These are phyloP conservation scores for Heliconius sara DNA, from an alignment of 2,888 invertebrate species.

Conservation along the genomic window DNA sequence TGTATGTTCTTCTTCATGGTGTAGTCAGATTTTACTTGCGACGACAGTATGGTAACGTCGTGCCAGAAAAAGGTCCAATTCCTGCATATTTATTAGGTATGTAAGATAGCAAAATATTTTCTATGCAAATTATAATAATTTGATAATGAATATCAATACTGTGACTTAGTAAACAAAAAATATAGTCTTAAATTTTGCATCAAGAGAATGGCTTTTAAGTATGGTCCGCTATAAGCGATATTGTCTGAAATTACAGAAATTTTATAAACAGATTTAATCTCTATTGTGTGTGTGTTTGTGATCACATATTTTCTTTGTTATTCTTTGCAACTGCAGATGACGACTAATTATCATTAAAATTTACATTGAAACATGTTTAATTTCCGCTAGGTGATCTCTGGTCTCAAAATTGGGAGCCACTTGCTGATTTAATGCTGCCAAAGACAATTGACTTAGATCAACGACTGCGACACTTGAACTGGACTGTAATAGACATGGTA, in stretches of 20 bases:
- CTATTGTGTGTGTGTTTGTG: background rate
- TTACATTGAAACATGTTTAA: background rate
- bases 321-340: background rate
- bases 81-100: conserved; percentile 88
- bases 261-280: background rate
- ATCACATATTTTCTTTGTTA: background rate
- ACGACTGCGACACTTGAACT: conserved; percentile 79
- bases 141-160: too few relatives aligned
- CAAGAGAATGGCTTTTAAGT: too few relatives aligned
- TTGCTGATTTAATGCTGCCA: conserved; percentile 84
- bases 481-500: conserved; percentile 85
- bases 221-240: too few relatives aligned
- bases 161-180: too few relatives aligned
- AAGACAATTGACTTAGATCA: conserved; percentile 77
- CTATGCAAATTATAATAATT: too few relatives aligned
- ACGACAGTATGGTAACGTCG: conserved; percentile 81
- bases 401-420: conserved; percentile 88
- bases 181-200: too few relatives aligned
- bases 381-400: conserved; percentile 81
- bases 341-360: background rate
- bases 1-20: conserved; percentile 89
- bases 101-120: background rate
- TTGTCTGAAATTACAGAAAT: background rate
- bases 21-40: conserved; percentile 86
- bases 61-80: conserved; percentile 83